Evolutionary conservation across 1,140 invertebrate species (phyloP), one percentile per base, ranked within the genome.

Genomic region (Polyergus mexicanus): DNA sequence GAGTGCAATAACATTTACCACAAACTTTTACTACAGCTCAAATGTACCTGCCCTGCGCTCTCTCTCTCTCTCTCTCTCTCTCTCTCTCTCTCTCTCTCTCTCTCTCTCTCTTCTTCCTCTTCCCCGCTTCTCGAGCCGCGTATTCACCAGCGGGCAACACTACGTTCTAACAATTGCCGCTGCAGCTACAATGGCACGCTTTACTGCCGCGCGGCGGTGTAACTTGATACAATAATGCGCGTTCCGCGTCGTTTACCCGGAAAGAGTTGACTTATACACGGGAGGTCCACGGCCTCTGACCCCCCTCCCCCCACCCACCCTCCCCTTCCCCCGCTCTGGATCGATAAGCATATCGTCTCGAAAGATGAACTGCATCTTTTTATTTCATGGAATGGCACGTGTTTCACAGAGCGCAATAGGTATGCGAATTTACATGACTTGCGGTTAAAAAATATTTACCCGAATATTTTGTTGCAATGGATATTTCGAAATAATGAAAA

Each of bases 1-100:
- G 76, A 86, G 77, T 89, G 87, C 88, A 89, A 89, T 89, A 89
- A 89, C 88, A 89, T 89, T 89, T 89, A 89, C 88, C 88, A 89
- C 88, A 89, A 89, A 89, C 88, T 89, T 89, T 89, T 89, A 89
- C 88, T 89, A 89, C 87, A 80, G 74, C 88, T 85, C 86, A 75
- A 87, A 89, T 87, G 85, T 75, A 63, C 38, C 60, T 62, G 44
- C 44, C 32, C 41, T 68, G 0, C 10, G 28, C 51, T 85, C 68
- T 58, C 47, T 47, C n/a, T n/a, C n/a, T n/a, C n/a, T n/a, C n/a
- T n/a, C n/a, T n/a, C n/a, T n/a, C n/a, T n/a, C n/a, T n/a, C n/a
- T n/a, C n/a, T n/a, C n/a, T n/a, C n/a, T n/a, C n/a, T n/a, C n/a
- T n/a, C n/a, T n/a, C n/a, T n/a, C n/a, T n/a, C n/a, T n/a, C n/a